Conservation (phyloP, 2,797 vertebrate species). For the Toxotes lorentzi region DNA sequence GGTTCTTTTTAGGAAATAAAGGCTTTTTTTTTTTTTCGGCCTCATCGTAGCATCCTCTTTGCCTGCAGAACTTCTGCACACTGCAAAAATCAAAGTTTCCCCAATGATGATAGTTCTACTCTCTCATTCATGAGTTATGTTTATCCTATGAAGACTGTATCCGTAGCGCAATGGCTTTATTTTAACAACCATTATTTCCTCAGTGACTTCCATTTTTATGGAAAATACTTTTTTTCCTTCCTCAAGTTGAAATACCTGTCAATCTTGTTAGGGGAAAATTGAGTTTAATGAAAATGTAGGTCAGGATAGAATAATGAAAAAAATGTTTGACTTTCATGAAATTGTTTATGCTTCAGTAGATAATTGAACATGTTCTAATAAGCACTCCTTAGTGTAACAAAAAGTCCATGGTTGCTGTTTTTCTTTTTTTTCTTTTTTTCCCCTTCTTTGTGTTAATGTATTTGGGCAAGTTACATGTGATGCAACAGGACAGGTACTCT, state of each 20-base stretch:
- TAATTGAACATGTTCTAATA: slow-evolving; percentile 74
- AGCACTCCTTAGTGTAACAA: slow-evolving; percentile 81
- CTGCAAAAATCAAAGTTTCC: slow-evolving; percentile 48
- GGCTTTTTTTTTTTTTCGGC: slow-evolving; percentile 64
- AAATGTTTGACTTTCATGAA: slow-evolving; percentile 66
- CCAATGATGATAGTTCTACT: slow-evolving; percentile 52
- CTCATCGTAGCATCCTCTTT: slow-evolving; percentile 72
- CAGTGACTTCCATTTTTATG: slow-evolving; percentile 57
- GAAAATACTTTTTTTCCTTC: slow-evolving; percentile 26
- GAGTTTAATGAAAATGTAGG: slow-evolving; percentile 59
- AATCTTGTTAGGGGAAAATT: slow-evolving; percentile 26
- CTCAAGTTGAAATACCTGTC: slow-evolving; percentile 39
- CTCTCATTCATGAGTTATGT: slow-evolving; percentile 60
- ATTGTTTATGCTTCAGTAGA: slow-evolving; percentile 71
- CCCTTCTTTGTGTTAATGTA: slow-evolving; percentile 25
- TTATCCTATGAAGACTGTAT: slow-evolving; percentile 70
- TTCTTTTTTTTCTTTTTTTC: background rate
- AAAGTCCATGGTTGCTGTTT: slow-evolving; percentile 61
- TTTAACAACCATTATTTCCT: slow-evolving; percentile 71
- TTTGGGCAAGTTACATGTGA: slow-evolving; percentile 66
- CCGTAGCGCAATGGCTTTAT: slow-evolving; percentile 72
- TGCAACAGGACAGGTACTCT: slow-evolving; percentile 69
- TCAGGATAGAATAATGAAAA: slow-evolving; percentile 56
- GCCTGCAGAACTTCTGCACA: slow-evolving; percentile 53
- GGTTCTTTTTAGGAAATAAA: slow-evolving; percentile 57